A percentile compares a stretch with the other conserved stretches of the same genome.
phyloP scores from a whole-genome alignment of 2,113 vertebrate species.

The Alligator mississippiensis region DNA sequence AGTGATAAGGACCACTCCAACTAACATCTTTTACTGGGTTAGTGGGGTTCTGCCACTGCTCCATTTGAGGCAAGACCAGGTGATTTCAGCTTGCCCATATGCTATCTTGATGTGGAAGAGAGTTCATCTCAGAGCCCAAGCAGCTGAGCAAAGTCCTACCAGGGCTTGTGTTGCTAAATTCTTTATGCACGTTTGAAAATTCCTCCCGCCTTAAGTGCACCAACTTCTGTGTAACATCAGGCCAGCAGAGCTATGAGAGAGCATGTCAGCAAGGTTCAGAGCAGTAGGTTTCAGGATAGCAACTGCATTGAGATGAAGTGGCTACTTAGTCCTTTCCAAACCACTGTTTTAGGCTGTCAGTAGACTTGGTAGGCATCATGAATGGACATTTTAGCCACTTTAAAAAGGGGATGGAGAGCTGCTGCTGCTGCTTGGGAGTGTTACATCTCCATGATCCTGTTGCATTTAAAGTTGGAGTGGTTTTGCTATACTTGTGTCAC shows the following conservation, averaged over 20 bases:
- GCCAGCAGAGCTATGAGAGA: background rate
- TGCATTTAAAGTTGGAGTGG: no score
- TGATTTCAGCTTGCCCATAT: background rate
- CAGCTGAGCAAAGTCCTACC: background rate
- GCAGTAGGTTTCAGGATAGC: background rate
- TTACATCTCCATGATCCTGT: no score
- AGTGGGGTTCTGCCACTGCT: background rate
- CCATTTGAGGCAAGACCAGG: background rate
- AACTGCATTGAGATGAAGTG: background rate
- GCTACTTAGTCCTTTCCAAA: background rate
- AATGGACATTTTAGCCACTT: no score
- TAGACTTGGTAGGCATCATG: accelerated
- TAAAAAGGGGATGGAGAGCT: no score
- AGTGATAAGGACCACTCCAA: background rate
- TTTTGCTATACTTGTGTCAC: no score
- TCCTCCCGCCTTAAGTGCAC: background rate
- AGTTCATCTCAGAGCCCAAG: background rate
- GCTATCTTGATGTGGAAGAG: background rate
- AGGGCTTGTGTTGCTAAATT: background rate
- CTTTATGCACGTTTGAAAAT: background rate
- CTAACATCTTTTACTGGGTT: background rate
- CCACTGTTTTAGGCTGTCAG: background rate
- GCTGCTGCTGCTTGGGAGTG: background rate
- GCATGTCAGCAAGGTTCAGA: background rate
- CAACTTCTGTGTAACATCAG: background rate